phyloP scores from a whole-genome alignment of 2,888 invertebrate species.

The Ethmia dodecea region DNA sequence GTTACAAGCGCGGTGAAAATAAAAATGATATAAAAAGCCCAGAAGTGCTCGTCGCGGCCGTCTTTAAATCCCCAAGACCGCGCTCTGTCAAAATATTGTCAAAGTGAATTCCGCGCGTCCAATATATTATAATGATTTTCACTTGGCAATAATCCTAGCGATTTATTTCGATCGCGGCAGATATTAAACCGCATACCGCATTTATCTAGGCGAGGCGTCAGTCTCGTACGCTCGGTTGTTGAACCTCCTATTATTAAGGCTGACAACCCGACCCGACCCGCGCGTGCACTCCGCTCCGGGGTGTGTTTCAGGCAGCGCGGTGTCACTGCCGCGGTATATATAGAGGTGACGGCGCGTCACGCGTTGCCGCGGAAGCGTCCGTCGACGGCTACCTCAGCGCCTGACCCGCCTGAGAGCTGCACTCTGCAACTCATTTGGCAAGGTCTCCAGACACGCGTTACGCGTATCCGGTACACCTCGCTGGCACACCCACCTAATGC shows the following conservation, averaged over 20 bases:
- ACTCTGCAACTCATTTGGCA: constrained; percentile 37
- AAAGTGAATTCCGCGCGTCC: constrained; percentile 72
- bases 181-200: constrained; percentile 71
- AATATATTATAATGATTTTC: constrained; percentile 74
- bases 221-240: constrained; percentile 60
- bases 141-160: constrained; percentile 76
- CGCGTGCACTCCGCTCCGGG: constrained; percentile 42
- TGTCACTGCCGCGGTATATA: constrained; percentile 11
- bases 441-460: constrained; percentile 21
- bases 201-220: constrained; percentile 66
- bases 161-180: constrained; percentile 72
- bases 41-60: constrained; percentile 36
- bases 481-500: constrained; percentile 21
- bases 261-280: constrained; percentile 29
- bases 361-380: constrained; percentile 47
- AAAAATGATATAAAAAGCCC: constrained; percentile 48
- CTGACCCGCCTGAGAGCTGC: constrained; percentile 15
- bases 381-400: constrained; percentile 39
- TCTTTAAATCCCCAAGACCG: constrained; percentile 60
- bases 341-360: constrained; percentile 17
- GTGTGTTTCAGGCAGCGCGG: constrained; percentile 20
- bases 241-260: constrained; percentile 61
- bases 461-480: constrained; percentile 21
- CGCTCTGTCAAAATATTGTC: constrained; percentile 76
- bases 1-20: constrained; percentile 36